Conservation (phyloP, 30 jellyfish, hydroid and myxozoan species). For the Nemopilema nomurai region DNA sequence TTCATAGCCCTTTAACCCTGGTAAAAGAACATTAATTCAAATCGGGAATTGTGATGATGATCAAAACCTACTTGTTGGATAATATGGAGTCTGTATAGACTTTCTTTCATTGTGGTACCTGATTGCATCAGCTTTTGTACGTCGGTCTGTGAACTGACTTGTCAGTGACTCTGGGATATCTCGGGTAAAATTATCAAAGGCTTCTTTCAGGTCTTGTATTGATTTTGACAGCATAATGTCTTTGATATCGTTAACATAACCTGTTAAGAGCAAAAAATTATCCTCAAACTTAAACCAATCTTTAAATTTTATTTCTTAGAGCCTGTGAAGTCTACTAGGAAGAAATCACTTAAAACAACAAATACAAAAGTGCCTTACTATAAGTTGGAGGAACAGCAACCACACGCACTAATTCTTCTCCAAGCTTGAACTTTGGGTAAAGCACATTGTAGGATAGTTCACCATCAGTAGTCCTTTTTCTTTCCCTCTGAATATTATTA, state of each 20-base stretch:
- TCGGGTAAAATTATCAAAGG: background rate
- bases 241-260: background rate
- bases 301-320: background rate
- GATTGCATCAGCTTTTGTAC: conserved; percentile 19
- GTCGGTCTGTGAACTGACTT: conserved; percentile 11
- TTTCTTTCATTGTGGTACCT: background rate
- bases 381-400: conserved; percentile 18
- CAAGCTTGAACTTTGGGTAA: conserved; percentile 45
- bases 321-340: conserved; percentile 11
- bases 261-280: background rate
- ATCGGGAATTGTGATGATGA: conserved; percentile 4
- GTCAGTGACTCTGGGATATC: conserved; percentile 29
- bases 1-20: background rate
- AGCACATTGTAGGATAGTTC: conserved; percentile 23
- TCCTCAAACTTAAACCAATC: background rate
- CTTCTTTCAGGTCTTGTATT: conserved; percentile 6
- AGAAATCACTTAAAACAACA: background rate
- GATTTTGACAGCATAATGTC: background rate
- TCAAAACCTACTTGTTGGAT: conserved; percentile 19
- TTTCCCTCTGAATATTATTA: conserved; percentile 36
- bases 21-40: background rate
- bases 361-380: background rate
- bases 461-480: conserved; percentile 17
- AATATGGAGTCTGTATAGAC: conserved; percentile 22
- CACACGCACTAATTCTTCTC: conserved; percentile 42